Base-by-base conservation (phyloP, 2,888 invertebrate genomes). In the Cecidostiba fungosa region DNA sequence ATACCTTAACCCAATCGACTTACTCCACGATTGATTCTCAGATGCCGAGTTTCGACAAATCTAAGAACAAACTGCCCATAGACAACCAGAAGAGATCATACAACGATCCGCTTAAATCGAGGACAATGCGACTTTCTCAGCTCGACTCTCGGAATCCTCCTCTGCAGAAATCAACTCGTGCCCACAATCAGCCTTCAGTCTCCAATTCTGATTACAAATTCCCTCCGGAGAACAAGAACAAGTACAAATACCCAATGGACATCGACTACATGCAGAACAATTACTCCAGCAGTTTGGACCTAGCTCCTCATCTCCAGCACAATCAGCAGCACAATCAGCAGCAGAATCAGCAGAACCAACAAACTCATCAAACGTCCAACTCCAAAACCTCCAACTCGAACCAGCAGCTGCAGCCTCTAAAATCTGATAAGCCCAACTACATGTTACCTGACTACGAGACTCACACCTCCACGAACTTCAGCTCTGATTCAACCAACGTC, bases 211-310 rank as follows among this genome's bases (percentile, higher is more conserved):
- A 92, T 43, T 92, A 91, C 78, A 92, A 92, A 66, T 92, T 89
- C 59, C 85, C 86, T 23, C 86, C 89, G 3, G 90, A 91, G 8
- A 90, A 89, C 84, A 92, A 92, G 74, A 92, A 89, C 74, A 92
- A 92, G 47, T 87, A 88, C 6, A 93, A 93, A 47, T 93, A 92
- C 81, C 87, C 90, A 1, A 81, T 91, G 84, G 92, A 92, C 14
- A 86, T 92, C n/a, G 90, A 91, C 16, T 93, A 92, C 47, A 89
- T 91, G 54, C 92, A 92, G 66, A 91, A 90, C 36, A 92, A 92
- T 82, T 93, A 91, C 59, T 36, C 90, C 0, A 88, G 80, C 72
- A 73, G 69, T n/a, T 88, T 92, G 76, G 90, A 90, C 62, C 6
- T 72, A 5, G 54, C 50, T 29, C 84, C 86, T 69, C 88, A 86